Evolutionary conservation across 2,888 invertebrate species (phyloP), one percentile per base, ranked within the genome.

Genomic region (Drosophila melanosoma): DNA sequence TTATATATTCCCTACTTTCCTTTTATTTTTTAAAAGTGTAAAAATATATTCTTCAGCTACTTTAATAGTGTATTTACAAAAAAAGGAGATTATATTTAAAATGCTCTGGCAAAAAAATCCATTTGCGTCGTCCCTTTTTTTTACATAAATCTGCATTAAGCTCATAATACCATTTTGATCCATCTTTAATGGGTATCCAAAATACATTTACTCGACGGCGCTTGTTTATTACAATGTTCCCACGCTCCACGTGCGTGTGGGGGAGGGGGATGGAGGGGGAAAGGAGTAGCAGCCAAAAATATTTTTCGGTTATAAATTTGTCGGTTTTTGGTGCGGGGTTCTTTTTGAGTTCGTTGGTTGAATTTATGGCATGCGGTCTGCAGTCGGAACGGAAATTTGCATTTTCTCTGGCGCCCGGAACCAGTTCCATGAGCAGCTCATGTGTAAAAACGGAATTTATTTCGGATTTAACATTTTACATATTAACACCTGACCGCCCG

Each of bases 291-390:
- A 71, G 72, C 35, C 76, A 20, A 49, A 49, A 49, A 68, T 66
- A 82, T 82, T 80, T 79, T 84, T 80, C 61, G 78, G 85, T 82
- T 89, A 84, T 86, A 87, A 85, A 87, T 89, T 87, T 89, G 80
- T 70, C 64, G 64, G 63, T 64, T 38, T 71, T 71, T 15, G 48
- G 29, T 26, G 12, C 1, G 32, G 38, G 15, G 26, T 1, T 5
- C 1, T 10, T n/a, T 26, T 45, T 42, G 38, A 36, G 65, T 42
- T 32, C 29, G n/a, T 36, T 53, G 68, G 40, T 51, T 51, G 79
- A 91, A 91, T 89, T 91, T 89, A 91, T 91, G 79, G 81, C 77
- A 68, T 83, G 80, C 61, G 83, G 82, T 81, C 64, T 66, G 53
- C 63, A 76, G 57, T 54, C 60, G 57, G 52, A 61, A 49, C 61